A percentile compares a stretch with the other conserved stretches of the same genome.
Evolutionary conservation across 2,113 vertebrate species (phyloP).

Genomic region (Siniperca knerii): DNA sequence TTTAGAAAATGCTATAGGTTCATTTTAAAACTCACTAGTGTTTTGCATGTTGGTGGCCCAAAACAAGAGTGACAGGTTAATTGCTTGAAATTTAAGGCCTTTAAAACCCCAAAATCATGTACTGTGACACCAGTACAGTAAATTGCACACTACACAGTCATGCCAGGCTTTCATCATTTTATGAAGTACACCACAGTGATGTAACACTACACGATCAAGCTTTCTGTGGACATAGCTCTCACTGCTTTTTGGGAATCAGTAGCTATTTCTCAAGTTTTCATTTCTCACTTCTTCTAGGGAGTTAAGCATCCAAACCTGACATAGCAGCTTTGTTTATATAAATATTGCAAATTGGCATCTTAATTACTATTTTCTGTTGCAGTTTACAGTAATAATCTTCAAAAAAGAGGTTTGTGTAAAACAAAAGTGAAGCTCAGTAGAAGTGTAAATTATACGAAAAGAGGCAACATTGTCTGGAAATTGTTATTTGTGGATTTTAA

Average conservation of each 20-base stretch:
- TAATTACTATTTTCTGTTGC: constrained; percentile 28
- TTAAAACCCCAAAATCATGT: constrained; percentile 34
- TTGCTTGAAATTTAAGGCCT: constrained; percentile 52
- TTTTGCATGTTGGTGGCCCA: constrained; percentile 57
- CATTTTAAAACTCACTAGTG: constrained; percentile 31
- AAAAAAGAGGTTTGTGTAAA: background rate
- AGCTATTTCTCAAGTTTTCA: background rate
- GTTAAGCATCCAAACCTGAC: no score
- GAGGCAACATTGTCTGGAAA: background rate
- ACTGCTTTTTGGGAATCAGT: background rate
- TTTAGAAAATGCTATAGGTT: constrained; percentile 48
- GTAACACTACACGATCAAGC: background rate
- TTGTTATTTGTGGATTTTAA: constrained; percentile 20
- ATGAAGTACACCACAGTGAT: background rate
- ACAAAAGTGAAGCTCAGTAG: constrained; percentile 19
- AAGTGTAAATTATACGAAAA: background rate
- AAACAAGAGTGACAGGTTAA: constrained; percentile 46
- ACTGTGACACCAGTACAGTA: constrained; percentile 10
- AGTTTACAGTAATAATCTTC: background rate
- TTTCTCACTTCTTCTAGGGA: background rate
- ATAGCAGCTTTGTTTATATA: background rate
- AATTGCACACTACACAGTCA: constrained; percentile 32
- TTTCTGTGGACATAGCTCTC: background rate
- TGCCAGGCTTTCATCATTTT: constrained; percentile 18
- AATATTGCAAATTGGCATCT: background rate